Conservation (phyloP, 2,113 vertebrate genomes). For the Pangasianodon hypophthalmus region DNA sequence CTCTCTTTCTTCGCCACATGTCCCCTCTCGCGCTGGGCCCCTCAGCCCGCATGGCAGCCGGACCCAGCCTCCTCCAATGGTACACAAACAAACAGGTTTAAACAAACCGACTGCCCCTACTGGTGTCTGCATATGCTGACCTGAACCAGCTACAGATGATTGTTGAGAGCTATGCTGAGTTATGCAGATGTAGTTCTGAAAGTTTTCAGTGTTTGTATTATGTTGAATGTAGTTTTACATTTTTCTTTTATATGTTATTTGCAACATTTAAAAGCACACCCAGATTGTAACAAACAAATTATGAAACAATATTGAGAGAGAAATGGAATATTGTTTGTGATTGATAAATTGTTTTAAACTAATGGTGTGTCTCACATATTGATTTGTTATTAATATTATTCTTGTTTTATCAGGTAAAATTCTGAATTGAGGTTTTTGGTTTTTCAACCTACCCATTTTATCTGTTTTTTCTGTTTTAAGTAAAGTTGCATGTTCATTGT, state of each 20-base stretch:
- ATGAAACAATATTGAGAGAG: not conserved
- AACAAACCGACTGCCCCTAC: not conserved
- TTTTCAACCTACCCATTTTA: not conserved
- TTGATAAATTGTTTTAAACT: constrained; percentile 7
- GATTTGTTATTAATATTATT: not conserved
- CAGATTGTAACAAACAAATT: not conserved
- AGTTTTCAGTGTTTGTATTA: constrained; percentile 3
- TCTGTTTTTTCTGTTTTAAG: constrained; percentile 13
- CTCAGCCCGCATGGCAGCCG: constrained; percentile 52
- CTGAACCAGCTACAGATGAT: not conserved
- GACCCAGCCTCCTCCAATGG: constrained; percentile 38
- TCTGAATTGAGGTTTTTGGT: not conserved
- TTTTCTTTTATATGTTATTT: not conserved
- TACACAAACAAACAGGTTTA: constrained; percentile 8
- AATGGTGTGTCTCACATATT: not conserved
- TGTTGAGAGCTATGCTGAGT: not conserved
- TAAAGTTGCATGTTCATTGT: constrained; percentile 33
- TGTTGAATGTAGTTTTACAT: constrained; percentile 5
- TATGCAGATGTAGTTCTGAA: not conserved
- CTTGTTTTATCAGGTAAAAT: not conserved
- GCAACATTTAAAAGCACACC: not conserved
- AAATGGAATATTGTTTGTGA: constrained; percentile 24
- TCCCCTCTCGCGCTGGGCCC: constrained; percentile 41
- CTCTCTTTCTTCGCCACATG: not conserved
- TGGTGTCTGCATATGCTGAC: not conserved